Evolutionary conservation across 2,797 vertebrate species (phyloP), one percentile per base, ranked within the genome.

Genomic region (Falco columbarius): DNA sequence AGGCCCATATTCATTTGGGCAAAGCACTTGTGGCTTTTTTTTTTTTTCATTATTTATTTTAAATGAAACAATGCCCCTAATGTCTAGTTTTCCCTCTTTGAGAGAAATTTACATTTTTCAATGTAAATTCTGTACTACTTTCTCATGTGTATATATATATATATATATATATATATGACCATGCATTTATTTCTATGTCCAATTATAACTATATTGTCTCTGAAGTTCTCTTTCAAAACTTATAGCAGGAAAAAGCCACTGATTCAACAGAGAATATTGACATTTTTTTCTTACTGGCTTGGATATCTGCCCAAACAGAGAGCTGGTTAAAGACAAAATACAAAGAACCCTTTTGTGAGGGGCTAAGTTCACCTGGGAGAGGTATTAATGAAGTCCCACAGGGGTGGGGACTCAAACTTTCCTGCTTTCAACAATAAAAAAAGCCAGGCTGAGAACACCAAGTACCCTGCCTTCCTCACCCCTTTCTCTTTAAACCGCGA

Each of bases 301-400:
- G 97, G 96, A 97, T 96, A 97, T 94, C 95, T 98, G 98, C 97
- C 95, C 18, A 62, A 95, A 98, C 97, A 98, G 98, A 98, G 98
- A 97, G 96, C 96, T 94, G 47, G 97, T 97, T 98, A 97, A 94
- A 96, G 90, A 76, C 61, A 61, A 96, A 96, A 98, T 91, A 98
- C 97, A 98, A 98, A 98, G 98, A 94, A 93, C 80, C 49, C 97
- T 97, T 98, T 98, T 98, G 98, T 98, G 77, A 94, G 85, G 95
- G 92, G 93, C 92, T 95, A 90, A 97, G 95, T 97, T 97, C 97
- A 98, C 97, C 97, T 97, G 96, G 91, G 96, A 98, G 96, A 97
- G 97, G 96, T 97, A 98, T 97, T 98, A 98, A 98, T 97, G 96
- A 97, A 95, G 83, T 97, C 97, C 96, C 97, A 88, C 26, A 89